A percentile compares a stretch with the other conserved stretches of the same genome.
Evolutionary conservation across 2,797 vertebrate species (phyloP).

Genomic region (Gymnothorax javanicus): DNA sequence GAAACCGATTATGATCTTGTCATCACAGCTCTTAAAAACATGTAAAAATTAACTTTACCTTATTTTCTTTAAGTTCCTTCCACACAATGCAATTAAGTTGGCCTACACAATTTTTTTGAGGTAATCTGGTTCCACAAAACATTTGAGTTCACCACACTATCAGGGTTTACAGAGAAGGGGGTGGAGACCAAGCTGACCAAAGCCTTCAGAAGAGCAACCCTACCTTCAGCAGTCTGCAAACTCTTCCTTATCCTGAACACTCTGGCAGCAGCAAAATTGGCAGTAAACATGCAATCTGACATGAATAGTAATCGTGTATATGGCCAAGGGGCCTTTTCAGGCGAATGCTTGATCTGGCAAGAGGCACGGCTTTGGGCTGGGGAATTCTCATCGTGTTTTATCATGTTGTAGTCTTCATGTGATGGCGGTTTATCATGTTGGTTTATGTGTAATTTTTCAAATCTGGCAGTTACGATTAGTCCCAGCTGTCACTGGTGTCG

Average conservation of each 20-base stretch:
- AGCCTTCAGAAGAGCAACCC: background rate
- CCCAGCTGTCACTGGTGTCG: background rate
- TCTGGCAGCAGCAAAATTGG: background rate
- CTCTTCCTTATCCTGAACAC: background rate
- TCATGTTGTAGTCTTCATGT: background rate
- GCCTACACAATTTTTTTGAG: too few species aligned
- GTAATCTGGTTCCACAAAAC: too few species aligned
- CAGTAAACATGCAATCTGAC: slow-evolving; percentile 6
- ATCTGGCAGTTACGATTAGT: background rate
- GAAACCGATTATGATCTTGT: too few species aligned
- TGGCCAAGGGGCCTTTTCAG: background rate
- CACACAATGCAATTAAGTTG: too few species aligned
- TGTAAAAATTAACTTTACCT: too few species aligned
- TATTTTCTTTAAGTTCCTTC: too few species aligned
- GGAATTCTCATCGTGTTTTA: background rate
- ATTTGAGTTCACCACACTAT: too few species aligned
- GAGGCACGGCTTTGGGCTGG: background rate
- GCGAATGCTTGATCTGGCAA: background rate
- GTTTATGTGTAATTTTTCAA: background rate
- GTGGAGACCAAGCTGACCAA: background rate
- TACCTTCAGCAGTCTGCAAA: background rate
- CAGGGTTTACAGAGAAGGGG: too few species aligned
- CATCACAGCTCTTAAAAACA: too few species aligned
- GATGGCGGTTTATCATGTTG: background rate
- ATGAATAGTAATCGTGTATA: slow-evolving; percentile 12